These are phyloP conservation scores for Drosophila melanosoma DNA, from an alignment of 2,888 invertebrate species.

Conservation along the genomic window DNA sequence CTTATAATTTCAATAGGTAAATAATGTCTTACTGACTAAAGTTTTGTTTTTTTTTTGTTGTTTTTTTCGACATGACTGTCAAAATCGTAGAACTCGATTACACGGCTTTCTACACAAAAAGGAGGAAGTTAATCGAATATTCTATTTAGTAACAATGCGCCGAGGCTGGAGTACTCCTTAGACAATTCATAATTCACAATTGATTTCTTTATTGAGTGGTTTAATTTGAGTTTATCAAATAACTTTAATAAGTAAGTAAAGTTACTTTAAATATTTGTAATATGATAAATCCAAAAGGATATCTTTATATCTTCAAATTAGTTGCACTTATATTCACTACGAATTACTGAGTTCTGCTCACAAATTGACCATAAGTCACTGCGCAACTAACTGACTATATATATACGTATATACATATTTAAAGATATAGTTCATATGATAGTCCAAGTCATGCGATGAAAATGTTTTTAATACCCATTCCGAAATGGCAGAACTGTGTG, in stretches of 20 bases:
- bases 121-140: background rate
- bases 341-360: slow-evolving; percentile 26
- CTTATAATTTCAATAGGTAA: slow-evolving; percentile 6
- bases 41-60: background rate
- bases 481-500: slow-evolving; percentile 28
- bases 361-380: slow-evolving; percentile 41
- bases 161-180: background rate
- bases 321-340: slow-evolving; percentile 12
- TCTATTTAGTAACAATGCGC: background rate
- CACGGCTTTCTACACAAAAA: background rate
- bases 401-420: background rate
- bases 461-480: slow-evolving; percentile 54
- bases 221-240: background rate
- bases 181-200: background rate
- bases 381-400: slow-evolving; percentile 31
- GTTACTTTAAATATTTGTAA: background rate
- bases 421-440: slow-evolving; percentile 26
- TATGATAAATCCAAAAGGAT: background rate
- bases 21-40: background rate
- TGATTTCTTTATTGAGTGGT: no score
- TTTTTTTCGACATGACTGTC: slow-evolving; percentile 24
- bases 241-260: background rate
- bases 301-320: slow-evolving; percentile 7
- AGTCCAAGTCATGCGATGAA: slow-evolving; percentile 68
- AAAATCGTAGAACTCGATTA: slow-evolving; percentile 8